A percentile compares a stretch with the other conserved stretches of the same genome.
Evolutionary conservation across 1,140 invertebrate genomes (phyloP).

Genomic region (Aethina tumida): DNA sequence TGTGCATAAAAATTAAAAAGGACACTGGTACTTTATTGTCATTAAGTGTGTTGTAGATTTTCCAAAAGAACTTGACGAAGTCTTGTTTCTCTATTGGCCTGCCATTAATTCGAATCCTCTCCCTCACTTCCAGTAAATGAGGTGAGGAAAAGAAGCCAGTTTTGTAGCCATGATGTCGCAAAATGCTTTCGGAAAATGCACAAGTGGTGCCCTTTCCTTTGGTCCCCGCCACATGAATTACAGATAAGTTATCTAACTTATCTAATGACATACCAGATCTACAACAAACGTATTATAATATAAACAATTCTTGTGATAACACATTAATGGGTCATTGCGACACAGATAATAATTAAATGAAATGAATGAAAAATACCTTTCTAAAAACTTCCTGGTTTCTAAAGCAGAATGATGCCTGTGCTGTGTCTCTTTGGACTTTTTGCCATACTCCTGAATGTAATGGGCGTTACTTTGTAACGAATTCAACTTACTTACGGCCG

Average conservation of each 20-base stretch:
- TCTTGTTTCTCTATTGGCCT: slow-evolving; percentile 56
- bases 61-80: slow-evolving; percentile 79
- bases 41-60: slow-evolving; percentile 59
- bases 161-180: slow-evolving; percentile 71
- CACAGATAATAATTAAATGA: not conserved
- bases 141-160: slow-evolving; percentile 97
- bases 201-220: slow-evolving; percentile 96
- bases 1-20: not conserved
- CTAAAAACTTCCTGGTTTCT: slow-evolving; percentile 25
- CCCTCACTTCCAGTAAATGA: slow-evolving; percentile 84
- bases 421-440: slow-evolving; percentile 15
- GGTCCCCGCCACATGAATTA: slow-evolving; percentile 92
- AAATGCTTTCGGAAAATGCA: slow-evolving; percentile 83
- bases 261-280: slow-evolving; percentile 54
- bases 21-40: slow-evolving; percentile 39
- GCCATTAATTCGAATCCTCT: slow-evolving; percentile 87
- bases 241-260: slow-evolving; percentile 57
- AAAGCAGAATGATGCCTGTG: slow-evolving; percentile 18
- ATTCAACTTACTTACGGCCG: slow-evolving; percentile 28
- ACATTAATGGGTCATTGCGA: not conserved
- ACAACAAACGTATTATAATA: slow-evolving; percentile 5
- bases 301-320: slow-evolving; percentile 1
- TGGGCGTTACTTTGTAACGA: slow-evolving; percentile 30
- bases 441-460: slow-evolving; percentile 24
- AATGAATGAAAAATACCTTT: slow-evolving; percentile 17